Evolutionary conservation across 2,888 invertebrate genomes (phyloP).

Genomic region (Oscheius myriophilus): DNA sequence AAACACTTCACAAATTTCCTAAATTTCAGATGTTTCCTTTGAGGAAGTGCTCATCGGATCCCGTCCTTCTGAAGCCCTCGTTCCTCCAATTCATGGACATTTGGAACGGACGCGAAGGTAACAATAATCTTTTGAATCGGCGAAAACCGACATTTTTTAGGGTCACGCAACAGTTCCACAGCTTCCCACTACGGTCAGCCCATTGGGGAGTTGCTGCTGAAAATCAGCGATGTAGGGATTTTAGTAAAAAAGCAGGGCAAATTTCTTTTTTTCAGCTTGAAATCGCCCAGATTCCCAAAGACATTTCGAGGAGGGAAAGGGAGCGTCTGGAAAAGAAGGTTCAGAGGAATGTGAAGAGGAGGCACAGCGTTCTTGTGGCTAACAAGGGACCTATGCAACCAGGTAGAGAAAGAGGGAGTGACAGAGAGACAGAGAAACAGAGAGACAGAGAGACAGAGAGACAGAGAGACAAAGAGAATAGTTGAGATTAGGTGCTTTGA

Average conservation of each 20-base stretch:
- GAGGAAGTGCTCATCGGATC: conserved; percentile 40
- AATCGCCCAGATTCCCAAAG: conserved; percentile 24
- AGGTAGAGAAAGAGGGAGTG: too few relatives aligned
- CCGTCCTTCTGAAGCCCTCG: conserved; percentile 46
- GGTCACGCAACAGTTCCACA: conserved; percentile 16
- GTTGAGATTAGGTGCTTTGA: not conserved
- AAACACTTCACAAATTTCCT: too few relatives aligned
- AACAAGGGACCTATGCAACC: conserved; percentile 8
- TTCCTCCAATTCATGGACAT: conserved; percentile 32
- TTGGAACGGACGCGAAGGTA: conserved; percentile 34
- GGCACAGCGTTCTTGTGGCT: conserved; percentile 23
- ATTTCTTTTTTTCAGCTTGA: conserved; percentile 8
- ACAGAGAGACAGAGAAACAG: not conserved
- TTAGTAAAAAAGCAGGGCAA: not conserved
- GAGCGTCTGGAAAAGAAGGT: conserved; percentile 24
- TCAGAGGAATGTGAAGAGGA: conserved; percentile 15
- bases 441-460: not conserved
- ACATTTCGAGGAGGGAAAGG: conserved; percentile 25
- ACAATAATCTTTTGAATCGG: too few relatives aligned
- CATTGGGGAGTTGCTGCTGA: conserved; percentile 9
- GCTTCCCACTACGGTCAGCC: conserved; percentile 11
- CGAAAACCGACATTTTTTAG: too few relatives aligned
- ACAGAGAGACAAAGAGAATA: too few relatives aligned
- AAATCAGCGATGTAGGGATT: conserved; percentile 20
- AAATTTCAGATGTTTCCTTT: conserved; percentile 9